Evolutionary conservation across 2,113 vertebrate species (phyloP).

Genomic region (Opisthocomus hoazin): DNA sequence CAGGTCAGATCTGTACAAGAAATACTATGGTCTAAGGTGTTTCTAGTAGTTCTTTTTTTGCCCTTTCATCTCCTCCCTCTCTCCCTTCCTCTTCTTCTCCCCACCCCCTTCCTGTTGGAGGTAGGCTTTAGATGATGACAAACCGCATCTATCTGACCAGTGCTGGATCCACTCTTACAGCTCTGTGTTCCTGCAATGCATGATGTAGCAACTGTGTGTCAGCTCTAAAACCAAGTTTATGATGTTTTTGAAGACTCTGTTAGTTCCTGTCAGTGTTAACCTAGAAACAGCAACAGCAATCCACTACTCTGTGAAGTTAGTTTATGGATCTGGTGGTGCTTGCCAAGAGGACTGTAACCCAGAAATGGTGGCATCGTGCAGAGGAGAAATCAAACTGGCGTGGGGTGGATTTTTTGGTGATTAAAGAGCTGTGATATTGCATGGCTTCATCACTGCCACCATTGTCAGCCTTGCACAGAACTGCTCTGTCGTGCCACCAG

Average conservation of each 20-base stretch:
- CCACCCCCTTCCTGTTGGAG: background rate
- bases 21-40: background rate
- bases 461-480: background rate
- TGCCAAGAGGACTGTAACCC: background rate
- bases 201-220: slow-evolving; percentile 1
- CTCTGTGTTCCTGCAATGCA: background rate
- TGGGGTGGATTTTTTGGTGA: background rate
- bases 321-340: slow-evolving; percentile 13
- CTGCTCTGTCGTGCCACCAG: background rate
- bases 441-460: background rate
- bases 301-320: background rate
- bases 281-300: slow-evolving; percentile 19
- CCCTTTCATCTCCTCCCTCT: background rate
- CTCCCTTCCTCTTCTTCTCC: background rate
- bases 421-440: background rate
- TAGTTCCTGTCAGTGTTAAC: slow-evolving; percentile 39
- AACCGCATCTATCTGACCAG: slow-evolving; percentile 12
- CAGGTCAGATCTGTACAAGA: background rate
- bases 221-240: slow-evolving; percentile 37
- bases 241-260: slow-evolving; percentile 47
- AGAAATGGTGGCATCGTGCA: background rate
- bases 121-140: slow-evolving; percentile 19
- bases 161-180: background rate
- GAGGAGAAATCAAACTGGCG: background rate
- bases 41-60: background rate